These are phyloP conservation scores for Tanypteryx hageni DNA, from an alignment of 2,888 invertebrate species.

Conservation along the genomic window DNA sequence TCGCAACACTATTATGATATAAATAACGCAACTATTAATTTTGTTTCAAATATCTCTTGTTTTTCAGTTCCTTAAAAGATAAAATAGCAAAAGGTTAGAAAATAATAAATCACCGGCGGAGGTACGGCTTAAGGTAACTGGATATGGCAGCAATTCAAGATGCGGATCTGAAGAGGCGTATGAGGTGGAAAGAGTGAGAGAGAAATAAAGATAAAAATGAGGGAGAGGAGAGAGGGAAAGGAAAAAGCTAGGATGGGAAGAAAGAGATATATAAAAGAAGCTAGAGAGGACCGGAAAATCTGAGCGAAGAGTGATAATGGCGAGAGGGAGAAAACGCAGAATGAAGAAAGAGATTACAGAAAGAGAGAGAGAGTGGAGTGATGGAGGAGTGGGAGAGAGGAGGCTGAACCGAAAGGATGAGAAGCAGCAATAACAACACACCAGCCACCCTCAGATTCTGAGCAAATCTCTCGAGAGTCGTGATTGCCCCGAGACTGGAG, in stretches of 20 bases:
- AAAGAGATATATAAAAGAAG: not conserved
- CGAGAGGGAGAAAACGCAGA: too few species aligned
- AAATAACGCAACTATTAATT: constrained; percentile 14
- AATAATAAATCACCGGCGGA: constrained; percentile 1
- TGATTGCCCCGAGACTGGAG: constrained; percentile 43
- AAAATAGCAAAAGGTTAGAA: constrained; percentile 28
- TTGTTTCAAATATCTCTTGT: not conserved
- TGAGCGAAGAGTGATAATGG: not conserved
- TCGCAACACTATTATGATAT: not conserved
- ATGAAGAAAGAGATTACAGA: not conserved
- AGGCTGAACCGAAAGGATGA: constrained; percentile 12
- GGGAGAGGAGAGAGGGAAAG: not conserved
- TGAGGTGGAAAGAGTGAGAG: not conserved
- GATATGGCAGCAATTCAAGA: constrained; percentile 22
- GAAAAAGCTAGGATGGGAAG: not conserved
- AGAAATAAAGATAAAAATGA: not conserved
- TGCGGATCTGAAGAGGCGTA: not conserved
- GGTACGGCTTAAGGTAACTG: constrained; percentile 10
- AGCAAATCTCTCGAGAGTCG: constrained; percentile 52
- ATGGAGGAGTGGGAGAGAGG: not conserved
- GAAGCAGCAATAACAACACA: constrained; percentile 63
- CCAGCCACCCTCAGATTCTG: constrained; percentile 63
- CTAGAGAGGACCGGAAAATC: not conserved
- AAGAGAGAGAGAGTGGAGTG: not conserved
- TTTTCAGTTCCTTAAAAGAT: not conserved